Conservation (phyloP, 2,113 vertebrate genomes). For the Pyrgilauda ruficollis region DNA sequence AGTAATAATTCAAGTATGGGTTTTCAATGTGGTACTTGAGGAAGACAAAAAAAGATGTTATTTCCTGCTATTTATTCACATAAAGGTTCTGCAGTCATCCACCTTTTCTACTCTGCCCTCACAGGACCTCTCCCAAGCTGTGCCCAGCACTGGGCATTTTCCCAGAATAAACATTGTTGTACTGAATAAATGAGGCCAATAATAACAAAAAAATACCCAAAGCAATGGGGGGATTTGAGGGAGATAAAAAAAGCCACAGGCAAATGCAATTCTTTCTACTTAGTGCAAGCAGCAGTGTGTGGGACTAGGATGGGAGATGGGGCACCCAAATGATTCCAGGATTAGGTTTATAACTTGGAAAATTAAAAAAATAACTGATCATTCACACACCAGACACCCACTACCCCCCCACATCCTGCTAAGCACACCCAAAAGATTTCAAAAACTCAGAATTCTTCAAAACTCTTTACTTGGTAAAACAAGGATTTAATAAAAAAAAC, state of each 20-base stretch:
- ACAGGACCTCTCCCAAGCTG: background rate
- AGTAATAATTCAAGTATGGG: background rate
- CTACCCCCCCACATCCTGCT: rapidly evolving
- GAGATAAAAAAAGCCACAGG: background rate
- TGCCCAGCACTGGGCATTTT: background rate
- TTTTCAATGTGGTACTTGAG: background rate
- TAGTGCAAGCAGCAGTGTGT: background rate
- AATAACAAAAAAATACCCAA: background rate
- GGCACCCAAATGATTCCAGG: background rate
- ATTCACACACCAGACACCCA: background rate
- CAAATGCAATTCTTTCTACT: background rate
- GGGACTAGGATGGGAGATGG: background rate
- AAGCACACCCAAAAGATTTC: background rate
- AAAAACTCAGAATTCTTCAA: background rate
- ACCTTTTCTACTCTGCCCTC: background rate
- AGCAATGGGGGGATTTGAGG: background rate
- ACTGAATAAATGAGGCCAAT: background rate
- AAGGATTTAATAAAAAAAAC: background rate
- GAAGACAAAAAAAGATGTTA: background rate
- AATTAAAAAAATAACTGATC: background rate
- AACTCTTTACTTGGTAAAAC: background rate
- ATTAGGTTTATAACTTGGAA: background rate
- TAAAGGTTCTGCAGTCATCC: background rate
- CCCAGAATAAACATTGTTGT: background rate
- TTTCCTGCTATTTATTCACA: background rate